These are phyloP conservation scores for Sminthopsis crassicaudata DNA, from an alignment of 2,113 vertebrate species.

Conservation along the genomic window DNA sequence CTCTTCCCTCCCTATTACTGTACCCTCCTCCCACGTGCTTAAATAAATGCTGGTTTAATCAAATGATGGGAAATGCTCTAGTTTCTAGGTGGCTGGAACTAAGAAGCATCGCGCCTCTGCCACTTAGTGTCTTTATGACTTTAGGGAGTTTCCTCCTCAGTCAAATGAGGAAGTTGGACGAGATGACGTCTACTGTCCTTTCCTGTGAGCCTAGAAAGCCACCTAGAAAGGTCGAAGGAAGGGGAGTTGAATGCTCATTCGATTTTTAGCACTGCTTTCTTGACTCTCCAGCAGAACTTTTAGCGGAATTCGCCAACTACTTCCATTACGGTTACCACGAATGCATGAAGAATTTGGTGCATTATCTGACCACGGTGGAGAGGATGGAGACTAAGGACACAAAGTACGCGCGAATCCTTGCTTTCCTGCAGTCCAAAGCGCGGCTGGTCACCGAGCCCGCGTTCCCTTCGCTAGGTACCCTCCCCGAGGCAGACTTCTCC, in stretches of 20 bases:
- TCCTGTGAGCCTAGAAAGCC: background rate
- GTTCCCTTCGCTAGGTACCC: constrained; percentile 85
- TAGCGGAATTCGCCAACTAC: constrained; percentile 99
- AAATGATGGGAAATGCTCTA: background rate
- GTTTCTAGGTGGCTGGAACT: no score
- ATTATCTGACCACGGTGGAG: constrained; percentile 98
- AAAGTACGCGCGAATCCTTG: constrained; percentile 96
- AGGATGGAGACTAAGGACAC: constrained; percentile 97
- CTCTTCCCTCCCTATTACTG: background rate
- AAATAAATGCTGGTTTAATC: background rate
- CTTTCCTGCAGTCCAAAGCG: constrained; percentile 97
- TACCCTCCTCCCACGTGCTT: background rate
- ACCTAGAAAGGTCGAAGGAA: background rate
- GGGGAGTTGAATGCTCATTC: background rate
- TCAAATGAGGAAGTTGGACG: background rate
- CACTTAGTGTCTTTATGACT: background rate
- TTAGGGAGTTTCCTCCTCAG: background rate
- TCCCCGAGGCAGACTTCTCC: constrained; percentile 91
- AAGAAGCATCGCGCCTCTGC: background rate
- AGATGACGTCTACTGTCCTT: background rate
- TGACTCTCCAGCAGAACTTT: constrained; percentile 87
- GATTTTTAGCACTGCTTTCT: background rate
- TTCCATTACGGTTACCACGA: constrained; percentile 99
- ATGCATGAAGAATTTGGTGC: constrained; percentile 98
- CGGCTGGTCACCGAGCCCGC: constrained; percentile 90